Evolutionary conservation across 2,888 invertebrate species (phyloP).

Genomic region (Acleris sparsana): DNA sequence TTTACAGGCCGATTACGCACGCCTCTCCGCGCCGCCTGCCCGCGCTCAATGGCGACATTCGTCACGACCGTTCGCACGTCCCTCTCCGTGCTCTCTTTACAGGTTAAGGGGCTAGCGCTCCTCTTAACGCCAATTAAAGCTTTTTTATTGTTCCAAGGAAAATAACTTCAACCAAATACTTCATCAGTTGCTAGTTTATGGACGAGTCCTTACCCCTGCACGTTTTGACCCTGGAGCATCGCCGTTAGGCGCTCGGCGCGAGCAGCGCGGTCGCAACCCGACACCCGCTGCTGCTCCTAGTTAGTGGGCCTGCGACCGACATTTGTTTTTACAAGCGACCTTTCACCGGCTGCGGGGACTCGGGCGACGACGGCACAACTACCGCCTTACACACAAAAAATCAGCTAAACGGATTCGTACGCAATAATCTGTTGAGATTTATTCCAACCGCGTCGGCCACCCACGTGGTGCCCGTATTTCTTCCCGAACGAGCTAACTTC

Average conservation of each 20-base stretch:
- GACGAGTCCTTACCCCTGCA: not conserved
- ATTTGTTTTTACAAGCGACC: constrained; percentile 76
- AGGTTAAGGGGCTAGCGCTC: constrained; percentile 16
- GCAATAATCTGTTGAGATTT: constrained; percentile 78
- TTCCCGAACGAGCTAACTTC: constrained; percentile 83
- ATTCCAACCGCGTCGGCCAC: constrained; percentile 72
- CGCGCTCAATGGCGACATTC: constrained; percentile 56
- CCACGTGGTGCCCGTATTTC: constrained; percentile 81
- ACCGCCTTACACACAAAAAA: constrained; percentile 73
- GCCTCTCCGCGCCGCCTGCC: constrained; percentile 59
- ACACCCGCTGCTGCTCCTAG: constrained; percentile 44
- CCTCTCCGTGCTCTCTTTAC: constrained; percentile 14
- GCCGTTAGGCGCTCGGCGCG: constrained; percentile 14
- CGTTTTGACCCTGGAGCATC: not conserved
- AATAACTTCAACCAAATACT: no score
- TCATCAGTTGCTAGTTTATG: no score
- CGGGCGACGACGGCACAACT: constrained; percentile 63
- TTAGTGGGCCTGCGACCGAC: constrained; percentile 43
- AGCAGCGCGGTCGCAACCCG: constrained; percentile 44
- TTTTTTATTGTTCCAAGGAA: not conserved
- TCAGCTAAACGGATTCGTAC: constrained; percentile 67
- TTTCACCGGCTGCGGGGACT: constrained; percentile 64
- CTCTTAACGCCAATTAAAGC: constrained; percentile 11
- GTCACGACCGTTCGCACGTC: constrained; percentile 44
- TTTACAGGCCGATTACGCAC: constrained; percentile 78